Evolutionary conservation across 2,797 vertebrate genomes (phyloP), one percentile per base, ranked within the genome.

Genomic region (Momotus momota): DNA sequence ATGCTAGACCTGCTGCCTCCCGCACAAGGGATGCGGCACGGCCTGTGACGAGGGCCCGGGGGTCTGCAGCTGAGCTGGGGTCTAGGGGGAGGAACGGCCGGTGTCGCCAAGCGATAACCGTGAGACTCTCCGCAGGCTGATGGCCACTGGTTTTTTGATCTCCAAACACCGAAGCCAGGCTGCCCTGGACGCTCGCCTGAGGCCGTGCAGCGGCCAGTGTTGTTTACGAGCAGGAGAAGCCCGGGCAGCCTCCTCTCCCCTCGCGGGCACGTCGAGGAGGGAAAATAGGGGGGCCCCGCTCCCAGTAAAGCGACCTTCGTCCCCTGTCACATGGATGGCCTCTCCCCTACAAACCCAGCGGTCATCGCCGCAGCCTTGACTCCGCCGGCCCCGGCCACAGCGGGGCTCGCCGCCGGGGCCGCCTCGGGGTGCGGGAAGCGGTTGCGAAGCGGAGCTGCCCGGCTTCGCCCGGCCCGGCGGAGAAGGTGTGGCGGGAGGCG

Each of bases 21-120:
- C 22, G 27, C 6, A 2, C 4, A 11, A 6, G 17, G n/a, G 41
- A 16, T 3, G 29, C 5, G 0, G 7, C 2, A 3, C 0, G 11
- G 41, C 2, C 7, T 33, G 25, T 27, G 52, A 6, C 14, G 6
- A 2, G 26, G 14, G 14, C 7, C 0, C 2, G 38, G 7, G 31
- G 5, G 45, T 11, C 51, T 23, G 58, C 49, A 3, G 45, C 26
- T 4, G 65, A 33, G 41, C 75, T 51, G 62, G 40, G 33, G 54
- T 10, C 14, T 3, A 8, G 7, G 8, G 2, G 4, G 17, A 19
- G 22, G 22, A 27, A 18, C 11, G 6, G 0, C 19, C 2, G 0
- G 2, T 7, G 51, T 40, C 18, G 14, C 11, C 2, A 1, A 1
- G 57, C 27, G 5, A 21, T 29, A 25, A 38, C 38, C 18, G 1